Evolutionary conservation across 2,797 vertebrate species (phyloP).

Genomic region (Liasis olivaceus): DNA sequence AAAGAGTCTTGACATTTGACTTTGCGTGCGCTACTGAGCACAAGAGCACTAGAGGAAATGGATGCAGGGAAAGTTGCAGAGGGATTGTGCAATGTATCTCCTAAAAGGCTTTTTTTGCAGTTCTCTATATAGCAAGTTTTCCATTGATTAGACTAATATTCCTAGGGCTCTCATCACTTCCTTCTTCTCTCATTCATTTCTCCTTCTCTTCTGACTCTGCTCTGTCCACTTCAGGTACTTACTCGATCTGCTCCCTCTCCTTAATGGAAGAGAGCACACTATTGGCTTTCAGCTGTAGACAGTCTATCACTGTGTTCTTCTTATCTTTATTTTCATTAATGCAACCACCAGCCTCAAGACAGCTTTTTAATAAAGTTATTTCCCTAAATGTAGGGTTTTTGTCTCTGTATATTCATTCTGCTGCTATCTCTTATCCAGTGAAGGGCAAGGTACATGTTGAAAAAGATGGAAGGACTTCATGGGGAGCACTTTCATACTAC

Average conservation of each 20-base stretch:
- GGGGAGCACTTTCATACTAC: not conserved
- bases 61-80: not conserved
- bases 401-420: not conserved
- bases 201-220: not conserved
- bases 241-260: not conserved
- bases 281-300: not conserved
- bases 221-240: not conserved
- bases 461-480: not conserved
- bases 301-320: not conserved
- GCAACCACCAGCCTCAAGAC: not conserved
- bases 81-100: not conserved
- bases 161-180: not conserved
- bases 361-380: not conserved
- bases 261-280: not conserved
- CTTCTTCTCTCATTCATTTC: not conserved
- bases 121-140: not conserved
- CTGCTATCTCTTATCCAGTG: not conserved
- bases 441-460: not conserved
- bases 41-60: not conserved
- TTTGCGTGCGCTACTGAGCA: not conserved
- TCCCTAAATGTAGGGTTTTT: not conserved
- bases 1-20: conserved; percentile 8
- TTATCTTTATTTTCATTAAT: not conserved
- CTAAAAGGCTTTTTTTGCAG: not conserved
- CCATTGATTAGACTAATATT: not conserved